Base-by-base conservation (phyloP, 2,888 invertebrate genomes). In the Petrophora chlorosata region DNA sequence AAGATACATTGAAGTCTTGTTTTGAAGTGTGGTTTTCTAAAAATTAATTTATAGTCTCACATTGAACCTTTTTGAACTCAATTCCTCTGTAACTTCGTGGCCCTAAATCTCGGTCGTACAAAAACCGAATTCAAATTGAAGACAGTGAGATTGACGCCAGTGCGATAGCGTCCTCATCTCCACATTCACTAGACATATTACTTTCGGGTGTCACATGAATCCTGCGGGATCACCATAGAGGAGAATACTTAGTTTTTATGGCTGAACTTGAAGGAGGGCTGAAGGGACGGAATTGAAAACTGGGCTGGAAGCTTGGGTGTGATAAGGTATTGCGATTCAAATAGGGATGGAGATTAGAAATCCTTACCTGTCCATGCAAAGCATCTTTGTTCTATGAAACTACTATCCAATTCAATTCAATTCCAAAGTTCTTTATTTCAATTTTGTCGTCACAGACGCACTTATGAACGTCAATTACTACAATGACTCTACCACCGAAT, bases 81-180 rank as follows among this genome's bases (percentile, higher is more conserved):
- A n/a, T n/a, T n/a, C n/a, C n/a, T n/a, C 16, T 28, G 3, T 14
- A n/a, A 3, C 7, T 8, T 26, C 15, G 7, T 28, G 36, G 45
- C 45, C 45, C 19, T 4, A 25, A 32, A 9, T n/a, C 15, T 15
- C 19, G 15, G 16, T 12, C 36, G 13, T 10, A 39, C 45, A 45
- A 39, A 38, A 45, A 79, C 76, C 72, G 82, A 84, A 86, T 86
- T 85, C 84, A 86, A 88, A 85, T 86, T 82, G 85, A 85, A 86
- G 86, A 88, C 86, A 86, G 36, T 14, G 36, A 38, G 33, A 43
- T 42, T 42, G 52, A 47, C 42, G 46, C 23, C 19, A 45, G 23
- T n/a, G 17, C 46, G 52, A 52, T 39, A 39, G 36, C 34, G 29
- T 15, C n/a, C 41, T 40, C 41, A 46, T 39, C 33, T 43, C 51